These are phyloP conservation scores for Paracyclopina nana DNA, from an alignment of 1,140 invertebrate species.

Conservation along the genomic window DNA sequence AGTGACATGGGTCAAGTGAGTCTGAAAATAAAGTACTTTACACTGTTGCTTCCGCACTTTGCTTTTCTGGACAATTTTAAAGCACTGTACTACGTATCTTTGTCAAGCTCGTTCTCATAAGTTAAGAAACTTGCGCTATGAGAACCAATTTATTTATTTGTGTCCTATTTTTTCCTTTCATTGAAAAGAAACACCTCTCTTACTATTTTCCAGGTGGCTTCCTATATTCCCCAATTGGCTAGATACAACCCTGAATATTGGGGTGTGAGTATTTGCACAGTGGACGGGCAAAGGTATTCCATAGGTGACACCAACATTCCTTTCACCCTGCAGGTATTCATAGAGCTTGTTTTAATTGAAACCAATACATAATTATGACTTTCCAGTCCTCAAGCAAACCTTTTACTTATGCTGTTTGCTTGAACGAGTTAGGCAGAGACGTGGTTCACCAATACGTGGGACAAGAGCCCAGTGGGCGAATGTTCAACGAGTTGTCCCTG, in stretches of 20 bases:
- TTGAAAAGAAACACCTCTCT: background rate
- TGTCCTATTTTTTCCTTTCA: background rate
- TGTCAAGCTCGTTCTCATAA: too few relatives aligned
- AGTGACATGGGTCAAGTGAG: too few relatives aligned
- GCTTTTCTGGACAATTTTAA: too few relatives aligned
- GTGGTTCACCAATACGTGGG: slow-evolving; percentile 85
- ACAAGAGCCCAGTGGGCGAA: slow-evolving; percentile 82
- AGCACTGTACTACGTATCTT: too few relatives aligned
- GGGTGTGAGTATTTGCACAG: slow-evolving; percentile 75
- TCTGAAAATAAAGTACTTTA: too few relatives aligned
- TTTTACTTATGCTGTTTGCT: slow-evolving; percentile 80
- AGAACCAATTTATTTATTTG: background rate
- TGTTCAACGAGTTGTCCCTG: slow-evolving; percentile 88
- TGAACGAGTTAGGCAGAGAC: slow-evolving; percentile 71
- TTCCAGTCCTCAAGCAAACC: slow-evolving; percentile 47
- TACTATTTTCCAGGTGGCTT: slow-evolving; percentile 39
- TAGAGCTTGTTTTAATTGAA: background rate
- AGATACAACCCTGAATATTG: slow-evolving; percentile 63
- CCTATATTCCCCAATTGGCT: slow-evolving; percentile 83
- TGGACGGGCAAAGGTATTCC: slow-evolving; percentile 81
- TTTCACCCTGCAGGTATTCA: slow-evolving; percentile 86
- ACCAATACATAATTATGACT: background rate
- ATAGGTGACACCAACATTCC: slow-evolving; percentile 75
- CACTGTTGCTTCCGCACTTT: too few relatives aligned
- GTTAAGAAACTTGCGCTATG: too few relatives aligned